A percentile compares a stretch with the other conserved stretches of the same genome.
Evolutionary conservation across 2,113 vertebrate species (phyloP).

Genomic region (Colinus virginianus): DNA sequence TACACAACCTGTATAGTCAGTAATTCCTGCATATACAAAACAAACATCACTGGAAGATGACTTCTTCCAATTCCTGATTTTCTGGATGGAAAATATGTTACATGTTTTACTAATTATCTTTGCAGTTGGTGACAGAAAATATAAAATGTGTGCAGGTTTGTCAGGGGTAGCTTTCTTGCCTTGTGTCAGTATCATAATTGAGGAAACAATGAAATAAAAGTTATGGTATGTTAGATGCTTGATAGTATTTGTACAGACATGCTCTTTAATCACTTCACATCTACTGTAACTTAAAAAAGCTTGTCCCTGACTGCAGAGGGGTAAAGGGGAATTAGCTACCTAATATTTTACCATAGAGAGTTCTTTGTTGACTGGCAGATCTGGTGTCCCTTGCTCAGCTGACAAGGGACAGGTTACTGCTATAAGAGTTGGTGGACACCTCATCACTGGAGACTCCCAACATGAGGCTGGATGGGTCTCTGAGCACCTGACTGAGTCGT

Average conservation of each 20-base stretch:
- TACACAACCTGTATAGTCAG: not conserved
- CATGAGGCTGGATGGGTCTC: too few relatives aligned
- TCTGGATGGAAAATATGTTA: not conserved
- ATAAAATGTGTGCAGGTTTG: not conserved
- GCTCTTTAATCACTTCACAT: not conserved
- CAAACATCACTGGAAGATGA: not conserved
- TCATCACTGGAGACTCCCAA: too few relatives aligned
- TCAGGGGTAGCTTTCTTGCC: not conserved
- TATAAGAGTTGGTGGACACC: too few relatives aligned
- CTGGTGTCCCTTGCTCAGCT: not conserved
- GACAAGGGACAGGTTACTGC: too few relatives aligned
- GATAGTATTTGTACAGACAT: not conserved
- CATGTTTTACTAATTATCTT: not conserved
- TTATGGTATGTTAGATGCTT: not conserved
- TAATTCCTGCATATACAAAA: not conserved
- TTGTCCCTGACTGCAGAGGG: not conserved
- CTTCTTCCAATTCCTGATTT: not conserved
- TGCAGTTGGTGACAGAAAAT: not conserved
- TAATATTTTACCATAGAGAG: not conserved
- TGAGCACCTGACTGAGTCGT: too few relatives aligned
- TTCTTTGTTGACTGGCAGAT: not conserved
- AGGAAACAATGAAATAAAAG: not conserved
- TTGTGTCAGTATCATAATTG: not conserved
- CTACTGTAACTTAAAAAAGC: not conserved
- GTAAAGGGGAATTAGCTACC: accelerated